Evolutionary conservation across 2,113 vertebrate genomes (phyloP).

Genomic region (Stigmatopora argus): DNA sequence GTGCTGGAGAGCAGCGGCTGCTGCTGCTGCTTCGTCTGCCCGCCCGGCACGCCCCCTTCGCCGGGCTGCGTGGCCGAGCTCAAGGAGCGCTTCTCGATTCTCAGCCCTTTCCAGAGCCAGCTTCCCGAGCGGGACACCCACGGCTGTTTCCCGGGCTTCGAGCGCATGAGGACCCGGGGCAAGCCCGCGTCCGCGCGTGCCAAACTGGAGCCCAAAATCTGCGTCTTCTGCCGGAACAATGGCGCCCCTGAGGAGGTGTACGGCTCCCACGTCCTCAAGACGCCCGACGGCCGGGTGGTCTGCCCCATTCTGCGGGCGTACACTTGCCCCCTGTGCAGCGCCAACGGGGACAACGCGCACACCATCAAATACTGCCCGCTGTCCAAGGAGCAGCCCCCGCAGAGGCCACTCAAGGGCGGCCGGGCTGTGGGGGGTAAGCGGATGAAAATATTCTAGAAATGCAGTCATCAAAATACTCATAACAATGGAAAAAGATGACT

Average conservation of each 20-base stretch:
- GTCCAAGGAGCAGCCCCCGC: slow-evolving; percentile 75
- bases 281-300: slow-evolving; percentile 75
- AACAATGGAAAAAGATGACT: not conserved
- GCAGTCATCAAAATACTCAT: slow-evolving; percentile 50
- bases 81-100: slow-evolving; percentile 74
- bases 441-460: slow-evolving; percentile 72
- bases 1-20: slow-evolving; percentile 42
- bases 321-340: slow-evolving; percentile 78
- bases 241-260: slow-evolving; percentile 78
- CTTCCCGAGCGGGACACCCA: slow-evolving; percentile 65
- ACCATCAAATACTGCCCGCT: slow-evolving; percentile 82
- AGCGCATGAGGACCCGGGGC: slow-evolving; percentile 68
- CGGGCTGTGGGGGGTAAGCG: slow-evolving; percentile 78
- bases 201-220: slow-evolving; percentile 79
- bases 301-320: slow-evolving; percentile 78
- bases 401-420: slow-evolving; percentile 74
- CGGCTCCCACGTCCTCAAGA: slow-evolving; percentile 79
- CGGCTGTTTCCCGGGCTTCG: slow-evolving; percentile 69
- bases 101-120: slow-evolving; percentile 71
- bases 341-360: slow-evolving; percentile 79
- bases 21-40: slow-evolving; percentile 57
- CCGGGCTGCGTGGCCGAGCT: slow-evolving; percentile 71
- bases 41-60: slow-evolving; percentile 61
- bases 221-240: slow-evolving; percentile 81
- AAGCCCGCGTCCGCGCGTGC: slow-evolving; percentile 49